Evolutionary conservation across 2,797 vertebrate species (phyloP).

Genomic region (Macropus fuliginosus): DNA sequence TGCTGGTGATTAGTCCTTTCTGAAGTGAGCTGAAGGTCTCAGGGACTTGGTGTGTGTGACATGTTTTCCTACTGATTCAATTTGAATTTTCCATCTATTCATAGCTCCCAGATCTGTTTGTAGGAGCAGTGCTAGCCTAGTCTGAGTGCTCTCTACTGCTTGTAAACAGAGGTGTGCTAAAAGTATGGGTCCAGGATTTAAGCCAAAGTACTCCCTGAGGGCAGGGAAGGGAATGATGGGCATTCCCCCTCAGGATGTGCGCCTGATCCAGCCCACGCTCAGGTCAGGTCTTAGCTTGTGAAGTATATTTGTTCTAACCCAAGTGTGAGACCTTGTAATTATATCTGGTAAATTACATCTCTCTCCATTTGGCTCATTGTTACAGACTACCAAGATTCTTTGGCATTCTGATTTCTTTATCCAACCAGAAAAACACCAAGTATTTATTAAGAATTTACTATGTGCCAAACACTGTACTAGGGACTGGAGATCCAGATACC

Average conservation of each 20-base stretch:
- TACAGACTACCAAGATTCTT: background rate
- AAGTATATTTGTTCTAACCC: background rate
- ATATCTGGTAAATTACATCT: background rate
- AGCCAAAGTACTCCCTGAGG: background rate
- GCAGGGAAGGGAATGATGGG: background rate
- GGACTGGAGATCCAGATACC: background rate
- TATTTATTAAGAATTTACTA: background rate
- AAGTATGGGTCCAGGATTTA: background rate
- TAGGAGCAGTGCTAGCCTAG: background rate
- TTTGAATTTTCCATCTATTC: background rate
- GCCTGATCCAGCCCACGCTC: background rate
- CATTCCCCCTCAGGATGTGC: background rate
- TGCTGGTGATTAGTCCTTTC: background rate
- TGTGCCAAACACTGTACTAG: background rate
- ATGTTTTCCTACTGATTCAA: background rate
- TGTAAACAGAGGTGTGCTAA: background rate
- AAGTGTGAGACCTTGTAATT: background rate
- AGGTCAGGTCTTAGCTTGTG: background rate
- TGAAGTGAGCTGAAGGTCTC: background rate
- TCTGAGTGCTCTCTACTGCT: background rate
- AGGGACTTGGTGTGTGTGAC: background rate
- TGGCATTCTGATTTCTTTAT: background rate
- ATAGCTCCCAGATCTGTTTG: background rate
- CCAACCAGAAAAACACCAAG: background rate
- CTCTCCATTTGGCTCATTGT: background rate